These are phyloP conservation scores for Stegostoma tigrinum DNA, from an alignment of 2,113 vertebrate species.

Conservation along the genomic window DNA sequence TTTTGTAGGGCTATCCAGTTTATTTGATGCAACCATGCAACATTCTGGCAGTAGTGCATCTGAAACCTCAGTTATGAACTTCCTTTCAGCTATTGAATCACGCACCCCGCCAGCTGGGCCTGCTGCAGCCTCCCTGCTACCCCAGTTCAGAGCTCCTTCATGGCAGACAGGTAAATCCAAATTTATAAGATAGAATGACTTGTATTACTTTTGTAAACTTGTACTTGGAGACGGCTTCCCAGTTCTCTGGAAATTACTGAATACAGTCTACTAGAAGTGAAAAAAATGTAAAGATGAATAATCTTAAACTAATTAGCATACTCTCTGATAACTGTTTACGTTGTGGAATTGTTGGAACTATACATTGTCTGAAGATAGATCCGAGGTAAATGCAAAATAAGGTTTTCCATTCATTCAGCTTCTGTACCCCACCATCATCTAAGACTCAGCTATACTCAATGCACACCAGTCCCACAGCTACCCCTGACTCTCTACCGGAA, in stretches of 20 bases:
- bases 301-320: not conserved
- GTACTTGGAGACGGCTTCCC: not conserved
- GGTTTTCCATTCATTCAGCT: not conserved
- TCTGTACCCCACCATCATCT: no score
- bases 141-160: constrained; percentile 84
- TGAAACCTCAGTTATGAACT: constrained; percentile 90
- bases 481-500: no score
- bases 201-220: not conserved
- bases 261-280: not conserved
- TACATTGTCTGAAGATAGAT: not conserved
- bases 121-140: constrained; percentile 80
- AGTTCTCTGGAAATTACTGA: not conserved
- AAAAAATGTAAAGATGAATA: not conserved
- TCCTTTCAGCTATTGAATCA: constrained; percentile 86
- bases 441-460: no score
- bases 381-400: not conserved
- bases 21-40: constrained; percentile 73
- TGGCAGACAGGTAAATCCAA: constrained; percentile 81
- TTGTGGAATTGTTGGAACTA: not conserved
- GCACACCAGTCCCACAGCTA: no score
- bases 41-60: constrained; percentile 75
- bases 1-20: constrained; percentile 66
- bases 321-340: not conserved
- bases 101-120: constrained; percentile 81
- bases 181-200: not conserved